Base-by-base conservation (phyloP, 2,888 invertebrate species). In the Charanyca ferruginea region DNA sequence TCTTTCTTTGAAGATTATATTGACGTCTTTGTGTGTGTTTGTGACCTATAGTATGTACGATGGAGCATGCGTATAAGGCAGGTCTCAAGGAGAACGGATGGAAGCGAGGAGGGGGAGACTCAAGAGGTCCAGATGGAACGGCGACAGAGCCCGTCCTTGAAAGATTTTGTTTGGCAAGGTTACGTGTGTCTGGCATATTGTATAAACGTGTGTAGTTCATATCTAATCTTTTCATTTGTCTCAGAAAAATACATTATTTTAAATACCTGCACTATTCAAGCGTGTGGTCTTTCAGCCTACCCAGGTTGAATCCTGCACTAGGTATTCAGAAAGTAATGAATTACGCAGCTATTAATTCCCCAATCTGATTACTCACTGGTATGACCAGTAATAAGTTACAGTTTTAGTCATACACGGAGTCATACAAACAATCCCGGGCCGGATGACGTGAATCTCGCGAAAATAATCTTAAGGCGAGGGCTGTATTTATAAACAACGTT, bases 361-460 rank as follows among this genome's bases (percentile, higher is more conserved):
- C 60, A 82, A 86, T 87, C 58, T 79, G 80, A 84, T 92, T 92
- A 92, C 88, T 93, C 92, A 93, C 77, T 81, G 72, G 76, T 83
- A 78, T 80, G 80, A 80, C 82, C 77, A 77, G 85, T 75, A 86
- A 86, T 87, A 84, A 87, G 85, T 85, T 90, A 88, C 86, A 84
- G 85, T 89, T 92, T 91, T 93, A 94, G 91, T 93, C 93, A 94
- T 91, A 87, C 88, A 85, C 69, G 83, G 84, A 93, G 89, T 92
- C 92, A 93, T 91, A 86, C 90, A 87, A 89, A 88, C 89, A 88
- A 90, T 88, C 84, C 87, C 85, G 80, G 88, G 80, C 85, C 83
- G 85, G 88, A 91, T 93, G 94, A 94, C 93, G 94, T 90, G 89
- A 90, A 91, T 86, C 86, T 89, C 84, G 91, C 91, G 70, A 91